Evolutionary conservation across 1,140 invertebrate species (phyloP), one percentile per base, ranked within the genome.

Genomic region (Aradophagus sp.): DNA sequence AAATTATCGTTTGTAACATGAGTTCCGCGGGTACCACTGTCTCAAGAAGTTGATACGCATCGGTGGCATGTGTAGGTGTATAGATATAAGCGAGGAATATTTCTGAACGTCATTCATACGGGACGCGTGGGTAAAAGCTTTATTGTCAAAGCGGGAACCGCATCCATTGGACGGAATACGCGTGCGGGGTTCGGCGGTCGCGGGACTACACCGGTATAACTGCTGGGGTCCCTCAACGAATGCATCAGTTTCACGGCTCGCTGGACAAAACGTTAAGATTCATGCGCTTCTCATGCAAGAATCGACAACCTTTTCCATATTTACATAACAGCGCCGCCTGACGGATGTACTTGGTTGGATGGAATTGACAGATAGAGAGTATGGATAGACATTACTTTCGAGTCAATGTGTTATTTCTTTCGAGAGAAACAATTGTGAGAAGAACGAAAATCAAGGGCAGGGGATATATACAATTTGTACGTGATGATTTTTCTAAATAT

Each of bases 161-260:
- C 47, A 48, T 74, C 70, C 66, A 74, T 74, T 66, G 61, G 65
- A 15, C 38, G 55, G 20, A 56, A 45, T 39, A 42, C 32, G 38
- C 53, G 52, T 61, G 14, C 41, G 29, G 36, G 62, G 41, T 65
- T 47, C 55, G 47, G 55, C 34, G 12, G 38, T 68, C 48, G 58
- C 74, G 66, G 53, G 50, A 71, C 34, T 62, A n/a, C 45, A 63
- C 50, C 55, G 63, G 73, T 61, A 53, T 53, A 65, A 73, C 36
- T 75, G 63, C 67, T 69, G 56, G 63, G 61, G 68, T 70, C 77
- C 80, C 80, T 76, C 76, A 80, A 77, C 77, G 79, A 82, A 82
- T 84, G 80, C 78, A 84, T 85, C 80, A 84, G 81, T 84, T 84
- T 86, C 80, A 84, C 81, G 78, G 81, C 79, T 83, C 80, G 76